Conservation (phyloP, 2,888 invertebrate species). For the Eulithis prunata region DNA sequence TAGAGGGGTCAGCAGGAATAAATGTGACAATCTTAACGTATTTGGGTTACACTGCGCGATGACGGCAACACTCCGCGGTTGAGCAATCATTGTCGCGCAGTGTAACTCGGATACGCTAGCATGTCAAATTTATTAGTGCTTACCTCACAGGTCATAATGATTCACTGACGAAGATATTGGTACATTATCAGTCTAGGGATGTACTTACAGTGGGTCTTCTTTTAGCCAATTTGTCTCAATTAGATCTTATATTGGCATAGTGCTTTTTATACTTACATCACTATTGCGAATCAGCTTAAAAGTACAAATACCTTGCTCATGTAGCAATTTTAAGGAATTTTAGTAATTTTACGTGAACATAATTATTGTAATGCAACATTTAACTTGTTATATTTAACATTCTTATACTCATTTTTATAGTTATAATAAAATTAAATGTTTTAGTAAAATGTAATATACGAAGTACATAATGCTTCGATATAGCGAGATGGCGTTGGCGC, state of each 20-base stretch:
- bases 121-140: constrained; percentile 21
- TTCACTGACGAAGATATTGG: constrained; percentile 53
- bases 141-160: constrained; percentile 35
- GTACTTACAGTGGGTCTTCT: constrained; percentile 65
- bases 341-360: constrained; percentile 63
- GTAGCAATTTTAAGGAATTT: constrained; percentile 72
- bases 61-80: no score
- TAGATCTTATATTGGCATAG: constrained; percentile 65
- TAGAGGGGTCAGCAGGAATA: no score
- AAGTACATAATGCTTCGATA: constrained; percentile 61
- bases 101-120: neutral
- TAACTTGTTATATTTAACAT: constrained; percentile 58
- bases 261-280: constrained; percentile 58
- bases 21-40: no score
- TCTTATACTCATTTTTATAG: constrained; percentile 73
- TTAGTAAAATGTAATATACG: constrained; percentile 60
- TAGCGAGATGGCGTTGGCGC: constrained; percentile 57
- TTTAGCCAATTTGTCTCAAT: constrained; percentile 62
- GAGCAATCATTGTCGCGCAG: no score
- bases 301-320: constrained; percentile 82
- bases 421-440: constrained; percentile 62
- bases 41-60: no score
- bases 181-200: constrained; percentile 51
- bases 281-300: constrained; percentile 60
- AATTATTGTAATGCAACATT: constrained; percentile 57